Evolutionary conservation across 2,797 vertebrate genomes (phyloP).

Genomic region (Eospalax fontanierii): DNA sequence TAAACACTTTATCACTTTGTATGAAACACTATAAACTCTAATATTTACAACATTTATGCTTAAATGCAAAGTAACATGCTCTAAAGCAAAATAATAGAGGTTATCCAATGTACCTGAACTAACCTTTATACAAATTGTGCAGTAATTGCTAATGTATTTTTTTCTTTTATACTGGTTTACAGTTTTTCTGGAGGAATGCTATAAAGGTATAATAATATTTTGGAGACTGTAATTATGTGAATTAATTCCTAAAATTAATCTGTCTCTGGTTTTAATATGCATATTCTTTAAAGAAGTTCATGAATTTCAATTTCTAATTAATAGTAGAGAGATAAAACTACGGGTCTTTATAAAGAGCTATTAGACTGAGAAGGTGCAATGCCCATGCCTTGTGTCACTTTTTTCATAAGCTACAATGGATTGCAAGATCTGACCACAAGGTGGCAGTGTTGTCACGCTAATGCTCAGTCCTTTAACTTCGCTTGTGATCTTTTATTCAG

Average conservation of each 20-base stretch:
- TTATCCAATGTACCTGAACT: constrained; percentile 29
- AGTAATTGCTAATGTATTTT: neutral
- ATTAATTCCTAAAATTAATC: constrained; percentile 32
- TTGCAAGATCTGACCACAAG: constrained; percentile 69
- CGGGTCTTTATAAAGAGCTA: neutral
- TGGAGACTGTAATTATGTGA: constrained; percentile 4
- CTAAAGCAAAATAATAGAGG: constrained; percentile 58
- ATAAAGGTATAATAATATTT: neutral
- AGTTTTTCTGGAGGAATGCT: constrained; percentile 58
- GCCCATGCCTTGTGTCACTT: neutral
- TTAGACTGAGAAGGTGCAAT: neutral
- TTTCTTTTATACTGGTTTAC: neutral
- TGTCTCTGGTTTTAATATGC: neutral
- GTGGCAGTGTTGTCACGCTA: constrained; percentile 68
- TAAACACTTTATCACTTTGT: neutral
- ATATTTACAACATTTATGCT: neutral
- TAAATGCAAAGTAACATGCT: constrained; percentile 21
- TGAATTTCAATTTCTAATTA: constrained; percentile 33
- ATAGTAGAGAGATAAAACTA: constrained; percentile 26
- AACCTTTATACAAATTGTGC: neutral
- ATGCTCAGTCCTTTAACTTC: neutral
- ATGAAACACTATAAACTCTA: neutral
- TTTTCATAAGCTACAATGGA: constrained; percentile 25
- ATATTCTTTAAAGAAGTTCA: neutral
- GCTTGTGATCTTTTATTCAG: neutral